These are phyloP conservation scores for Spongia lamella DNA, from an alignment of 37 sponge, comb jelly and placozoan species.

Conservation along the genomic window DNA sequence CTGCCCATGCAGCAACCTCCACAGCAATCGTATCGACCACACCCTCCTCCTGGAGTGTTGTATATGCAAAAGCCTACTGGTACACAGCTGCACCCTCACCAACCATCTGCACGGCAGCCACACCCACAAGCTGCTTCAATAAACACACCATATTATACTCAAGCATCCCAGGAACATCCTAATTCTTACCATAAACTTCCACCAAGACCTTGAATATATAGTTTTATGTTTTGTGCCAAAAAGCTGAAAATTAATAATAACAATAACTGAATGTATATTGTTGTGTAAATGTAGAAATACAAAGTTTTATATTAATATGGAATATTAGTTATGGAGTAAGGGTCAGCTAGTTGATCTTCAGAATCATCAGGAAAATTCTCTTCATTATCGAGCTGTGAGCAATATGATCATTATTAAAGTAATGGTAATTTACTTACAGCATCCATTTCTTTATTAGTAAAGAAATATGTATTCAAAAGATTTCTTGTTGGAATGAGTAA, in stretches of 20 bases:
- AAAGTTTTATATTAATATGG: constrained; percentile 48
- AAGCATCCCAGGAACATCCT: too few relatives aligned
- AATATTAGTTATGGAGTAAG: constrained; percentile 32
- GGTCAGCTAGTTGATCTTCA: constrained; percentile 28
- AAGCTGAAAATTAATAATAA: too few relatives aligned
- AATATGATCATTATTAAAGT: background rate
- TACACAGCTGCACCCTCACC: constrained; percentile 26
- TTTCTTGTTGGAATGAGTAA: constrained; percentile 40
- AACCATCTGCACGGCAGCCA: constrained; percentile 6
- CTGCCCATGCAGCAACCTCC: background rate
- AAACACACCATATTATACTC: background rate
- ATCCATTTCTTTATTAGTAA: constrained; percentile 47
- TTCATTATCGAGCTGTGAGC: constrained; percentile 59
- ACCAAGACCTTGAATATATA: too few relatives aligned
- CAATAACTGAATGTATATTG: too few relatives aligned
- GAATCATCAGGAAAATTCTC: constrained; percentile 29
- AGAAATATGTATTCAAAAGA: constrained; percentile 46
- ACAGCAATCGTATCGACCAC: constrained; percentile 3
- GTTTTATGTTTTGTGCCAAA: constrained; percentile 1
- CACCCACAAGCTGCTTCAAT: background rate
- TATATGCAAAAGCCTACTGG: background rate
- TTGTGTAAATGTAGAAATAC: too few relatives aligned
- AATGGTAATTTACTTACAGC: constrained; percentile 40
- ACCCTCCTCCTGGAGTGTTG: too few relatives aligned
- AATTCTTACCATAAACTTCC: too few relatives aligned